These are phyloP conservation scores for Saguinus midas DNA, from an alignment of 2,113 vertebrate species.

Conservation along the genomic window DNA sequence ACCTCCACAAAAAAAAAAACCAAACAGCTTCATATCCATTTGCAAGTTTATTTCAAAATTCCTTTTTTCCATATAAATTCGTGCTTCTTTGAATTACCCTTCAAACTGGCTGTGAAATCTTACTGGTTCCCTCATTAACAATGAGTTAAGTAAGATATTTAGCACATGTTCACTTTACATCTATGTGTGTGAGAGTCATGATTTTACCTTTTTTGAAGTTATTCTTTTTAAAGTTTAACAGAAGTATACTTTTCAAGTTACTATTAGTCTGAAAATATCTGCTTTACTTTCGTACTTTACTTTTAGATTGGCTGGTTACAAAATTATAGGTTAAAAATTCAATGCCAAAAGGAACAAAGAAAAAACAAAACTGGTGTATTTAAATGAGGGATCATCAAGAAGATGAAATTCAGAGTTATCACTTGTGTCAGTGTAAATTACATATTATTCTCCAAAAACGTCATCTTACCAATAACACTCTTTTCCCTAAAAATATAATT, in stretches of 20 bases:
- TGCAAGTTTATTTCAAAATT: neutral
- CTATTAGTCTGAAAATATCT: neutral
- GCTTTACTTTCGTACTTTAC: neutral
- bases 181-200: neutral
- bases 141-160: neutral
- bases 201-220: slow-evolving; percentile 14
- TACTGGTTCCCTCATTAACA: neutral
- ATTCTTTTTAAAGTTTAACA: neutral
- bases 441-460: neutral
- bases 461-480: neutral
- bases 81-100: neutral
- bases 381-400: slow-evolving; percentile 15
- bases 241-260: slow-evolving; percentile 27
- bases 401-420: slow-evolving; percentile 3
- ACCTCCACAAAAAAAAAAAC: neutral
- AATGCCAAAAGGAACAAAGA: neutral
- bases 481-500: slow-evolving; percentile 36
- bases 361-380: neutral
- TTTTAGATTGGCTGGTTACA: neutral
- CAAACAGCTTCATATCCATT: neutral
- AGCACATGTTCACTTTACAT: neutral
- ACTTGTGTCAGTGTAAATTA: neutral
- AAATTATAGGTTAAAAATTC: neutral
- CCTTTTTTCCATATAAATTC: neutral
- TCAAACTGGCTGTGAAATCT: neutral